Percentiles rank a stretch among this genome's conserved stretches.
Evolutionary conservation across 2,888 invertebrate genomes (phyloP).

Genomic region (Physocephala rufipes): DNA sequence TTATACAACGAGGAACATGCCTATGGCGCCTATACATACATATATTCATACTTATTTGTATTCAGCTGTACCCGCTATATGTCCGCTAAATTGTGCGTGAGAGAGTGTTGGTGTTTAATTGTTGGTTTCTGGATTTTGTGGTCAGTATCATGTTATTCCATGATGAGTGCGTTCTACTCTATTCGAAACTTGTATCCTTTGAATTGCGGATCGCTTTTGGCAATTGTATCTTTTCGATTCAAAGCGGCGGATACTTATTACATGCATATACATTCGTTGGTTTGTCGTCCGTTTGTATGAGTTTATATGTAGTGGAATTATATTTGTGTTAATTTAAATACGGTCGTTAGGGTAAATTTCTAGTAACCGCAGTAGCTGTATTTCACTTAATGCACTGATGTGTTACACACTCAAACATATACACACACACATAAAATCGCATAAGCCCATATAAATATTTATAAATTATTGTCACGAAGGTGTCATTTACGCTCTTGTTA

Average conservation of each 20-base stretch:
- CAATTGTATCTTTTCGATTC: no score
- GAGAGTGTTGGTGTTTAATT: not conserved
- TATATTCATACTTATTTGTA: not conserved
- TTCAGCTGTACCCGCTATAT: not conserved
- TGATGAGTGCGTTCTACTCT: not conserved
- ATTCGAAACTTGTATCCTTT: not conserved
- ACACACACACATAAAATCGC: constrained; percentile 8
- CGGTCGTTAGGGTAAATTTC: constrained; percentile 18
- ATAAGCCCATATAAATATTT: constrained; percentile 8
- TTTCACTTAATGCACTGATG: constrained; percentile 13
- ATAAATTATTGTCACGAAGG: not conserved
- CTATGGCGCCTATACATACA: no score
- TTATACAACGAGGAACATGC: not conserved
- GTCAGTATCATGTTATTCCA: not conserved
- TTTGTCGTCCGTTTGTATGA: not conserved
- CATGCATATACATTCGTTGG: not conserved
- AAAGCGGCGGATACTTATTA: not conserved
- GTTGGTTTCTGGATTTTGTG: constrained; percentile 11
- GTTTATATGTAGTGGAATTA: not conserved
- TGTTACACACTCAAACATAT: not conserved
- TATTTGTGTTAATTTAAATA: constrained; percentile 20
- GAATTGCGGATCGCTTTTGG: not conserved
- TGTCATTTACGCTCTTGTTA: constrained; percentile 21
- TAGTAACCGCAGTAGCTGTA: constrained; percentile 26
- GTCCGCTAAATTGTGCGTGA: not conserved